Evolutionary conservation across 1,140 invertebrate species (phyloP), one percentile per base, ranked within the genome.

Genomic region (Drosophila rufa): DNA sequence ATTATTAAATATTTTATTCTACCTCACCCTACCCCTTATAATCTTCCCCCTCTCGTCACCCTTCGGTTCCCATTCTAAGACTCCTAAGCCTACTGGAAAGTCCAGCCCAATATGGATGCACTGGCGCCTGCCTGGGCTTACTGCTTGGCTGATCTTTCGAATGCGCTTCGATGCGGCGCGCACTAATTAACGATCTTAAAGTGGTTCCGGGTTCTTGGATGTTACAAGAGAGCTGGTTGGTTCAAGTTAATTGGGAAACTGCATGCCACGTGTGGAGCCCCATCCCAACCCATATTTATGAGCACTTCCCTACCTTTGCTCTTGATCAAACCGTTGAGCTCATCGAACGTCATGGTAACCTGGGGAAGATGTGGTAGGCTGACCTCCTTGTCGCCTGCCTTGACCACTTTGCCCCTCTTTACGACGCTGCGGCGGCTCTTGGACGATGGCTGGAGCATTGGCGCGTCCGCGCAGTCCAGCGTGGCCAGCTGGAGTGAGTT

Each of bases 311-410:
- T 89, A 87, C 84, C 84, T 87, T 80, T 80, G 27, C 66, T 65
- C 46, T 78, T 80, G 58, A 87, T 75, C 36, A 87, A 60, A 25
- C 80, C 74, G 42, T 87, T 87, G 22, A 87, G 84, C 1, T 87
- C 73, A 8, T 87, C 84, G 30, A 87, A 87, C 8, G 53, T 84
- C 70, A 87, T 82, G n/a, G 69, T 53, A 2, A 65, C 68, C 45
- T 73, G 78, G 9, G 74, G 50, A 4, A 59, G 48, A 12, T 50
- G 27, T 9, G 76, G n/a, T 43, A 66, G 47, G 19, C 22, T 38
- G 19, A 53, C 19, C 11, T 75, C 53, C 53, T 53, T 76, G 14
- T 66, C 40, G 7, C 25, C 14, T 9, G 22, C n/a, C 3, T 87
- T 55, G 4, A 62, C 33, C 9, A 36, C 6, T 25, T 80, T 78